Percentiles rank a stretch among this genome's conserved stretches.
phyloP scores from a whole-genome alignment of 2,888 invertebrate species.

The Siphonodentalium dalli region DNA sequence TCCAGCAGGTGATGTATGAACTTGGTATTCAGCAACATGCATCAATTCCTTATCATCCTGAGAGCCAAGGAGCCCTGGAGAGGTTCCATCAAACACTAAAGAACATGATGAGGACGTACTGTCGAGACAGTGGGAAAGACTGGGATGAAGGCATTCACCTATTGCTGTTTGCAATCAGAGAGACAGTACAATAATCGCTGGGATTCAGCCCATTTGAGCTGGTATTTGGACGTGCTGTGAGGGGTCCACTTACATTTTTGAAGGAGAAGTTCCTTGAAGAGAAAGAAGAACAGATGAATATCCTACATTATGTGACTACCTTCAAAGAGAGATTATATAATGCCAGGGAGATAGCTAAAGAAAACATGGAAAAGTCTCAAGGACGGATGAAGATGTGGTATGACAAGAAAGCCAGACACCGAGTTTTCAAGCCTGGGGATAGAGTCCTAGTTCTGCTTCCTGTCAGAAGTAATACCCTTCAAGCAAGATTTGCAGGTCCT shows the following conservation, averaged over 20 bases:
- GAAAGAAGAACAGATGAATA: no score
- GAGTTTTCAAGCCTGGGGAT: no score
- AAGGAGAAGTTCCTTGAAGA: conserved; percentile 15
- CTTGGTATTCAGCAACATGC: conserved; percentile 21
- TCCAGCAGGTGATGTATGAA: conserved; percentile 27
- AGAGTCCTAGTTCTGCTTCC: no score
- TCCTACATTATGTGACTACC: no score
- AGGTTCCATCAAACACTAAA: conserved; percentile 27
- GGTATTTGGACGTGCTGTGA: conserved; percentile 29
- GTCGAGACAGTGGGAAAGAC: conserved; percentile 20
- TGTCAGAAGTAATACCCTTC: no score
- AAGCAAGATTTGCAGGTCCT: no score
- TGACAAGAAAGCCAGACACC: no score
- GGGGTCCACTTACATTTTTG: conserved; percentile 18
- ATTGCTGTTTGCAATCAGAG: conserved; percentile 27
- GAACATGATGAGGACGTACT: conserved; percentile 26
- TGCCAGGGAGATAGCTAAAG: no score
- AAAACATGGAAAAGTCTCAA: no score
- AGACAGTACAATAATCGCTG: conserved; percentile 29
- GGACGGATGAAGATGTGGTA: no score
- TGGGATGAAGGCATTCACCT: conserved; percentile 29
- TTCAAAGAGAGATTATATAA: no score
- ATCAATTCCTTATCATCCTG: conserved; percentile 25
- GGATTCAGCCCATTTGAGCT: conserved; percentile 34
- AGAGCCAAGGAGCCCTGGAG: conserved; percentile 25